These are phyloP conservation scores for Notodonta dromedarius DNA, from an alignment of 2,888 invertebrate species.

Conservation along the genomic window DNA sequence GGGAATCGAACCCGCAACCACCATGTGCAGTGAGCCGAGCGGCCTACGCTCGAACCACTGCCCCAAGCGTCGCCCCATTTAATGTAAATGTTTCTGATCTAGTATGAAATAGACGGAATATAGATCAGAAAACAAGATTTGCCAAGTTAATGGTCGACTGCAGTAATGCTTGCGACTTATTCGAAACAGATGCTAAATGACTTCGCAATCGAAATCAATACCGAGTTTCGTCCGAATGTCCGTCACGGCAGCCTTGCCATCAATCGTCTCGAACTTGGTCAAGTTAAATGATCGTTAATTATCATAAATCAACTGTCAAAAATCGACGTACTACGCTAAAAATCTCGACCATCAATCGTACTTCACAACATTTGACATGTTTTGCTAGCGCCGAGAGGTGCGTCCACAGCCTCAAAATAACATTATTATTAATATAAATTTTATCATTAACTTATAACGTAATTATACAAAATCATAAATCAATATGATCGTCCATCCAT, in stretches of 20 bases:
- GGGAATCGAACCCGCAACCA: too few relatives aligned
- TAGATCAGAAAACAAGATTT: neutral
- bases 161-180: constrained; percentile 4
- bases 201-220: constrained; percentile 18
- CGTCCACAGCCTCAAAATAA: neutral
- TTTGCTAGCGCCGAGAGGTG: neutral
- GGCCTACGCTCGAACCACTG: too few relatives aligned
- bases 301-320: constrained; percentile 36
- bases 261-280: constrained; percentile 21
- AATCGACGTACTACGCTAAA: constrained; percentile 23
- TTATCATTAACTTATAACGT: neutral
- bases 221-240: constrained; percentile 14
- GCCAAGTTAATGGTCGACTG: neutral
- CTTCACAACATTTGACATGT: neutral
- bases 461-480: constrained; percentile 29
- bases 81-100: too few relatives aligned
- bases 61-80: too few relatives aligned
- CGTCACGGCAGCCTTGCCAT: constrained; percentile 23
- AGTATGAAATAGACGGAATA: too few relatives aligned
- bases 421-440: neutral
- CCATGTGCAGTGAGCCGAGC: too few relatives aligned
- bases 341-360: constrained; percentile 15
- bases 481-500: constrained; percentile 24
- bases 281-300: constrained; percentile 20
- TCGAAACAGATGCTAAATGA: constrained; percentile 12